Evolutionary conservation across 1,140 invertebrate species (phyloP).

Genomic region (Pseudobourletiella spinata): DNA sequence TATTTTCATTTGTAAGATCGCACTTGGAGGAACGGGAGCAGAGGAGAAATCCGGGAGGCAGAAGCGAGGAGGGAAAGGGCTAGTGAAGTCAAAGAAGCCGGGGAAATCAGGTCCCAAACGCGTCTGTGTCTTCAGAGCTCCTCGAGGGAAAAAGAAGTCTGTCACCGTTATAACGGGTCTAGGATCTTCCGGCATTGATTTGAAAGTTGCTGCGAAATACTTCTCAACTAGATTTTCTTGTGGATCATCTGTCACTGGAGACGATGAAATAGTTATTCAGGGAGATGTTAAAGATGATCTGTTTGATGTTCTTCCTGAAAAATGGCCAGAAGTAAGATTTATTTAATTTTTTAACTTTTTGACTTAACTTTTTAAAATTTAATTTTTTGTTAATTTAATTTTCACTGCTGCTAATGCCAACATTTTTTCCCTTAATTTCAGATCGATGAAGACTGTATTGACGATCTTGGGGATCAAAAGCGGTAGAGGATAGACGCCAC

Average conservation of each 20-base stretch:
- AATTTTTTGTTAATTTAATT: slow-evolving; percentile 7
- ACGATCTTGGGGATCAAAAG: slow-evolving; percentile 50
- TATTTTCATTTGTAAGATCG: too few species aligned
- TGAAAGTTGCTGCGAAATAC: slow-evolving; percentile 96
- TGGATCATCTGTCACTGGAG: slow-evolving; percentile 94
- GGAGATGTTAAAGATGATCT: slow-evolving; percentile 96
- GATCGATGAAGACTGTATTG: slow-evolving; percentile 51
- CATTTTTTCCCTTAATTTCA: slow-evolving; percentile 35
- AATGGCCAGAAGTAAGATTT: slow-evolving; percentile 76
- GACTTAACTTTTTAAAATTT: neutral
- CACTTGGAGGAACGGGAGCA: slow-evolving; percentile 52
- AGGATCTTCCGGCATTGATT: slow-evolving; percentile 91
- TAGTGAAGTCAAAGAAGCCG: slow-evolving; percentile 80
- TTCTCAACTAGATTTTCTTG: slow-evolving; percentile 97
- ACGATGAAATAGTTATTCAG: slow-evolving; percentile 99
- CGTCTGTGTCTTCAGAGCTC: slow-evolving; percentile 73
- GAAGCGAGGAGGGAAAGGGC: slow-evolving; percentile 79
- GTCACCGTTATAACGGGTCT: slow-evolving; percentile 84
- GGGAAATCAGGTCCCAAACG: slow-evolving; percentile 64
- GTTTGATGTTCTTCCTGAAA: slow-evolving; percentile 94
- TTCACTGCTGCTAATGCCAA: too few species aligned
- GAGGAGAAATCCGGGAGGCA: slow-evolving; percentile 83
- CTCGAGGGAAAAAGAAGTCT: slow-evolving; percentile 96
- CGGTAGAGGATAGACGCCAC: too few species aligned
- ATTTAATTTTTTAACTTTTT: neutral